Evolutionary conservation across 2,113 vertebrate species (phyloP), one percentile per base, ranked within the genome.

Genomic region (Sula dactylatra): DNA sequence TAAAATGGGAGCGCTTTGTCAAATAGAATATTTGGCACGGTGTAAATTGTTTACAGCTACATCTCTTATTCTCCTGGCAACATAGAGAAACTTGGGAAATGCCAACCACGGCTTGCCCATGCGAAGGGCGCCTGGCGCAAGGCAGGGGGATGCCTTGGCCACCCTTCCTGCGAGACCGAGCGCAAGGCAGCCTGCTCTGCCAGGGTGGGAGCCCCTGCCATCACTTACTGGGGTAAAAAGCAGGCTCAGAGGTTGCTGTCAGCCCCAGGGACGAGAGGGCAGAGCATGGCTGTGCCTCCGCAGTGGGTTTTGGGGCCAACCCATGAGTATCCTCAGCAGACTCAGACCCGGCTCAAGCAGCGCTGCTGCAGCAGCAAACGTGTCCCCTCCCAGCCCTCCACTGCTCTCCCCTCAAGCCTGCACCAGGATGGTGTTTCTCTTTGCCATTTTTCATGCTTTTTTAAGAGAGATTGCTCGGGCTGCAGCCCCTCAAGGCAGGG

Each of bases 91-190:
- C 62, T 47, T 44, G n/a, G 87, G 50, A 83, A 90, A 78, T 17
- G 55, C 64, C 0, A 1, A 5, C 22, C 2, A 26, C 0, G 2
- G 52, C 58, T 59, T 71, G 38, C 16, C 29, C 9, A 2, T 6
- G 61, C 1, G 9, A 66, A 94, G 40, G 19, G 70, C 7, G 21
- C 20, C 38, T 36, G 52, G 70, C 4, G 1, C 31, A 36, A 36
- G 34, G 62, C 17, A 21, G 24, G 26, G 50, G 15, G n/a, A 42
- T 11, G 56, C 45, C 69, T n/a, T 17, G 36, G 71, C 14, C n/a
- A 47, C 31, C 13, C 2, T 1, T 45, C 52, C 56, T 56, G 32
- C 0, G 0, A 74, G 55, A 74, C 13, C 0, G 0, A 49, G 54
- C 2, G 2, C 7, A 21, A 38, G 45, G 54, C 56, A 76, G 62